These are phyloP conservation scores for Solen grandis DNA, from an alignment of 1,140 invertebrate genomes.

Conservation along the genomic window DNA sequence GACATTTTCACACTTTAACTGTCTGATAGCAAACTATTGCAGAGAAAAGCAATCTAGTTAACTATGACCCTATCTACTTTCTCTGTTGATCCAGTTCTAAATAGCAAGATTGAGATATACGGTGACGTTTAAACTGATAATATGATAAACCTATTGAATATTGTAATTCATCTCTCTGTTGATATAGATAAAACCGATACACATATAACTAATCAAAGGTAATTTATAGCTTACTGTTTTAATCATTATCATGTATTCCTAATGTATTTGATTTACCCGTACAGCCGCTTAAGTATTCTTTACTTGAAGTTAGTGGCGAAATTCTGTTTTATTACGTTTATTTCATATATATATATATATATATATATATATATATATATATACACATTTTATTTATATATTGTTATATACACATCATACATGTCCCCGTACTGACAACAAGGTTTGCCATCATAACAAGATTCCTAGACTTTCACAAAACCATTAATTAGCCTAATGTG, in stretches of 20 bases:
- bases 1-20: slow-evolving; percentile 52
- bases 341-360: too few species aligned
- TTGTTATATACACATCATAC: too few species aligned
- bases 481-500: too few species aligned
- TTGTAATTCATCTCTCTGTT: slow-evolving; percentile 21
- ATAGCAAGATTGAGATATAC: slow-evolving; percentile 13
- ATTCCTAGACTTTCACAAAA: too few species aligned
- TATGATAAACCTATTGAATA: slow-evolving; percentile 25
- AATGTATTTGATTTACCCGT: neutral
- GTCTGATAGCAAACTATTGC: slow-evolving; percentile 35
- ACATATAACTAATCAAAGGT: slow-evolving; percentile 14
- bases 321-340: too few species aligned
- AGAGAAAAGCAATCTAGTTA: slow-evolving; percentile 32
- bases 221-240: neutral
- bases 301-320: too few species aligned
- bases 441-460: too few species aligned
- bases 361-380: too few species aligned
- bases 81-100: slow-evolving; percentile 25
- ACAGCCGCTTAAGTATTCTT: neutral
- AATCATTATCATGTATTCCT: neutral
- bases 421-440: too few species aligned
- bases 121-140: slow-evolving; percentile 19
- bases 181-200: slow-evolving; percentile 35
- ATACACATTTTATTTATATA: too few species aligned
- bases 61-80: slow-evolving; percentile 7